Evolutionary conservation across 2,113 vertebrate genomes (phyloP).

Genomic region (Oncorhynchus tshawytscha): DNA sequence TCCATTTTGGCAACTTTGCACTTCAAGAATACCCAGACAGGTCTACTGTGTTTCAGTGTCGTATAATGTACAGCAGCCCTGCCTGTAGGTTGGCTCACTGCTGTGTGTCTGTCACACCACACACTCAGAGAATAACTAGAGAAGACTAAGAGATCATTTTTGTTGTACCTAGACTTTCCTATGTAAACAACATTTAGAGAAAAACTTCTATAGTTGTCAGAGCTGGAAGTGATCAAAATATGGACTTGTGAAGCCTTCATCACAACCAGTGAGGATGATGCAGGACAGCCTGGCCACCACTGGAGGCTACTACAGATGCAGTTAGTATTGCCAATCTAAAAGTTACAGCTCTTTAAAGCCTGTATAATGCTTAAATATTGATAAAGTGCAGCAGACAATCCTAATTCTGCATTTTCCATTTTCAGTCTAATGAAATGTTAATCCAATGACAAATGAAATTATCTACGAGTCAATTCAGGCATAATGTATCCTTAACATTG

Average conservation of each 20-base stretch:
- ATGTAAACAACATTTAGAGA: background rate
- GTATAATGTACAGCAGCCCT: background rate
- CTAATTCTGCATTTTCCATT: slow-evolving; percentile 36
- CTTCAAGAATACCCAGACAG: slow-evolving; percentile 57
- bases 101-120: background rate
- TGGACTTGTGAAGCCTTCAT: slow-evolving; percentile 19
- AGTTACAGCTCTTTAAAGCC: slow-evolving; percentile 45
- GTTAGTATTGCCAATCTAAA: slow-evolving; percentile 37
- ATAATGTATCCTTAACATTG: slow-evolving; percentile 44
- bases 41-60: slow-evolving; percentile 20
- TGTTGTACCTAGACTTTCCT: background rate
- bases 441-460: slow-evolving; percentile 44
- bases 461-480: slow-evolving; percentile 46
- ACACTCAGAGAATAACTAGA: background rate
- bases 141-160: background rate
- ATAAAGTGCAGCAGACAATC: slow-evolving; percentile 68
- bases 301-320: slow-evolving; percentile 39
- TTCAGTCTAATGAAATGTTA: slow-evolving; percentile 41
- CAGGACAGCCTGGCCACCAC: slow-evolving; percentile 38
- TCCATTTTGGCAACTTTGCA: slow-evolving; percentile 72
- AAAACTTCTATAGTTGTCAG: background rate
- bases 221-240: slow-evolving; percentile 23
- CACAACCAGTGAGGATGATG: slow-evolving; percentile 43
- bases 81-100: background rate
- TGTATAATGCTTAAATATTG: slow-evolving; percentile 52